Base-by-base conservation (phyloP, 2,888 invertebrate species). In the Platerodrilus igneus region DNA sequence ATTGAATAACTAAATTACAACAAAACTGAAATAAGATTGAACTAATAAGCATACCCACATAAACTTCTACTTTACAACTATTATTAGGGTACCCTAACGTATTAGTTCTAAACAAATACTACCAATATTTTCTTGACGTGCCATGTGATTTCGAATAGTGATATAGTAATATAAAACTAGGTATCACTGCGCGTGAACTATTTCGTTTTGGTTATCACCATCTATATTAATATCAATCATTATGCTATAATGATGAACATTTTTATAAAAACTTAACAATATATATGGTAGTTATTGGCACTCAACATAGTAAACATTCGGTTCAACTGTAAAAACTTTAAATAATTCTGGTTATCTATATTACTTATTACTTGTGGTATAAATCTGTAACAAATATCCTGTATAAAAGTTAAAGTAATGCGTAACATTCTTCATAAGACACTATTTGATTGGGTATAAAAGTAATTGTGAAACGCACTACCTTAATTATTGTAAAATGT, bases 261-360 rank as follows among this genome's bases (percentile, higher is more conserved):
- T 36, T 20, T 26, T 42, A 33, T 40, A 20, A 27, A 43, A 57
- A 59, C 56, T 57, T 62, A 59, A 60, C 58, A 48, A 48, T 46
- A 48, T 50, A 59, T 59, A 17, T 59, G 63, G 64, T 65, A 65
- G 63, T 67, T n/a, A n/a, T n/a, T 67, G 67, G 67, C 67, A 67
- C 67, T 67, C 64, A 62, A 58, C 59, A 59, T 58, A 53, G 55
- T n/a, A n/a, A n/a, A n/a, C n/a, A n/a, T n/a, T n/a, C n/a, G n/a
- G n/a, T 55, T 47, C 38, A 49, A 39, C 40, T 45, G 50, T 33
- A 51, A 55, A 54, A 54, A 57, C 56, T 60, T 57, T 63, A 61
- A 62, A 62, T 56, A 56, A 63, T 55, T 58, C 55, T 55, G 45
- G 54, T 52, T 48, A 45, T 39, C 34, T 39, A 43, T n/a, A n/a